These are phyloP conservation scores for Anhinga rufa DNA, from an alignment of 2,113 vertebrate genomes.

Conservation along the genomic window DNA sequence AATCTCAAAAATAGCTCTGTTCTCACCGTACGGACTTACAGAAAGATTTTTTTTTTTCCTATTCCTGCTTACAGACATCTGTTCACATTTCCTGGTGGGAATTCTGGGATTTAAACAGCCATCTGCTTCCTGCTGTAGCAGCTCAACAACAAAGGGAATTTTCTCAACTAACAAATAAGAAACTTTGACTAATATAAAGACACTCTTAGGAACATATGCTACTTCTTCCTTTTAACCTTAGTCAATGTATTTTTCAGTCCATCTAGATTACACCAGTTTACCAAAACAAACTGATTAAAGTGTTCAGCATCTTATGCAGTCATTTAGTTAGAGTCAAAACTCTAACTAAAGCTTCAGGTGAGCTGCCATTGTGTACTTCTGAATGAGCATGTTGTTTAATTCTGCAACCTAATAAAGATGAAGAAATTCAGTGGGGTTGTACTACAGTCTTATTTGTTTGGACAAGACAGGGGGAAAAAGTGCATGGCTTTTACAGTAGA, in stretches of 20 bases:
- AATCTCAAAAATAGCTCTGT: conserved; percentile 24
- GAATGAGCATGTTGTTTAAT: background rate
- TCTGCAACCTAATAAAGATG: background rate
- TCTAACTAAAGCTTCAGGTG: background rate
- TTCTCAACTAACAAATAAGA: conserved; percentile 39
- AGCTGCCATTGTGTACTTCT: background rate
- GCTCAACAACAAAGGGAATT: conserved; percentile 46
- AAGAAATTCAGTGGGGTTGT: background rate
- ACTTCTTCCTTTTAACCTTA: conserved; percentile 17
- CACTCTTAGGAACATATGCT: background rate
- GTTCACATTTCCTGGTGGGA: conserved; percentile 55
- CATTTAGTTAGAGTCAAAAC: no score
- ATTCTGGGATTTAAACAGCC: conserved; percentile 57
- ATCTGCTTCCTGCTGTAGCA: conserved; percentile 54
- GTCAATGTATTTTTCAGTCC: conserved; percentile 5
- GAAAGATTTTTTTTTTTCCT: background rate
- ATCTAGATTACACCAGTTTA: background rate
- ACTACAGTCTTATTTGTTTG: background rate
- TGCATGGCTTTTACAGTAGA: background rate
- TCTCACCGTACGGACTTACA: background rate
- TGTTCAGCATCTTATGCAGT: background rate
- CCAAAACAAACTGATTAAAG: background rate
- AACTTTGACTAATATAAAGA: conserved; percentile 30
- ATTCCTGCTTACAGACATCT: conserved; percentile 58
- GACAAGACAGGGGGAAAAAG: fast-evolving